Evolutionary conservation across 1,140 invertebrate genomes (phyloP), one percentile per base, ranked within the genome.

Genomic region (Globodera rostochiensis): DNA sequence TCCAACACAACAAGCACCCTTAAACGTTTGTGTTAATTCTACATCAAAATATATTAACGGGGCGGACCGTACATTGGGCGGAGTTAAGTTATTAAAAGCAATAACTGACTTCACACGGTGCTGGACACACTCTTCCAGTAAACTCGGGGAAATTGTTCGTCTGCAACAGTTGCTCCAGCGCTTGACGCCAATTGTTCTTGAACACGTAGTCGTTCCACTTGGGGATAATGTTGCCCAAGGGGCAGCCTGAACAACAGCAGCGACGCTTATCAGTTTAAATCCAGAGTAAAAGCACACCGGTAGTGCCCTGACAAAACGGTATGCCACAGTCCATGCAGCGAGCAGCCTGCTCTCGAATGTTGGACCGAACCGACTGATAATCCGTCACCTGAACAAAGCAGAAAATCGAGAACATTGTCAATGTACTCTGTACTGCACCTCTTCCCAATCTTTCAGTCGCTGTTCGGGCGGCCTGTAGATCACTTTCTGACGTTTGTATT

Each of bases 71-170:
- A 45, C 36, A 77, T 77, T 53, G 50, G n/a, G 25, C 49, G 13
- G 25, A 66, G 13, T 36, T 21, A 80, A 81, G 49, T 21, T 53
- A 81, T 9, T 15, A 36, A 7, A 11, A 21, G n/a, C 8, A 84
- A 19, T 6, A 46, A 47, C 53, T 70, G 84, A 92, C 91, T 89
- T 99, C 97, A 91, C 97, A 99, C 5, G 97, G 97, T 19, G 97
- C 97, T 13, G 97, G 97, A 90, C 97, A 99, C 11, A 98, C 96
- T 87, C 97, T 92, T 5, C 97, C 97, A 73, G 97, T 99, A 90
- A 99, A 99, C 91, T 99, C 97, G 49, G 97, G 97, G 91, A 99
- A 99, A 90, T 99, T 99, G 89, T 99, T 99, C 2, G 97, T 99
- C 90, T 98, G 97, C 79, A 98, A 91, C 47, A 99, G 92, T 87